Percentiles rank a stretch among this genome's conserved stretches.
Conservation (phyloP, 2,113 vertebrate species). For the Ptilorrhoa leucosticta region DNA sequence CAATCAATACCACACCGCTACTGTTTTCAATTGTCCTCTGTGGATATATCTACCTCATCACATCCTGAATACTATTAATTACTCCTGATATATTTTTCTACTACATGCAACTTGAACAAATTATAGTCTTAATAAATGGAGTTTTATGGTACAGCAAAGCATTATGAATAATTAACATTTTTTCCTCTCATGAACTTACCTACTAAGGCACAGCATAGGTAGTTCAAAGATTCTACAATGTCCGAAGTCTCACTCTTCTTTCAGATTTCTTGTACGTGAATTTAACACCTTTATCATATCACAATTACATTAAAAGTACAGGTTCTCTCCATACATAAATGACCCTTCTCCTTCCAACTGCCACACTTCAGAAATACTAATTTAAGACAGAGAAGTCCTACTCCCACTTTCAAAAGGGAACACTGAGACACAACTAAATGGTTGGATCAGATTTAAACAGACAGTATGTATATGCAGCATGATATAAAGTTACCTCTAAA, state of each 20-base stretch:
- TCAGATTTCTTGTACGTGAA: background rate
- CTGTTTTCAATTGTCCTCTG: constrained; percentile 64
- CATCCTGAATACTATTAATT: constrained; percentile 73
- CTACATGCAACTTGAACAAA: constrained; percentile 63
- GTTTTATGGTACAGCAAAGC: constrained; percentile 58
- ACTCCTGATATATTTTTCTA: constrained; percentile 67
- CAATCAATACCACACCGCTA: constrained; percentile 56
- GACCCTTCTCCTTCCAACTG: background rate
- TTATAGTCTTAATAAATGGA: constrained; percentile 58
- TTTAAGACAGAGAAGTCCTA: background rate
- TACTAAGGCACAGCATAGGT: background rate
- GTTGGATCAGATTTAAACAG: background rate
- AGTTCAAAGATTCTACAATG: constrained; percentile 1
- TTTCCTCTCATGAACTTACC: constrained; percentile 16
- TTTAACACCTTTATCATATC: background rate
- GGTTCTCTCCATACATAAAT: background rate
- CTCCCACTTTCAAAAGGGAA: background rate
- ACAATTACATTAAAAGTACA: background rate
- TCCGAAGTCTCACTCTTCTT: background rate
- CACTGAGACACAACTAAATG: background rate
- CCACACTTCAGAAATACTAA: background rate
- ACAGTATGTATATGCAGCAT: background rate
- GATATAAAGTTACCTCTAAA: background rate
- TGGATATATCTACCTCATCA: constrained; percentile 60
- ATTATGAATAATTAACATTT: constrained; percentile 62